Conservation (phyloP, 2,113 vertebrate genomes). For the Eulacestoma nigropectus region DNA sequence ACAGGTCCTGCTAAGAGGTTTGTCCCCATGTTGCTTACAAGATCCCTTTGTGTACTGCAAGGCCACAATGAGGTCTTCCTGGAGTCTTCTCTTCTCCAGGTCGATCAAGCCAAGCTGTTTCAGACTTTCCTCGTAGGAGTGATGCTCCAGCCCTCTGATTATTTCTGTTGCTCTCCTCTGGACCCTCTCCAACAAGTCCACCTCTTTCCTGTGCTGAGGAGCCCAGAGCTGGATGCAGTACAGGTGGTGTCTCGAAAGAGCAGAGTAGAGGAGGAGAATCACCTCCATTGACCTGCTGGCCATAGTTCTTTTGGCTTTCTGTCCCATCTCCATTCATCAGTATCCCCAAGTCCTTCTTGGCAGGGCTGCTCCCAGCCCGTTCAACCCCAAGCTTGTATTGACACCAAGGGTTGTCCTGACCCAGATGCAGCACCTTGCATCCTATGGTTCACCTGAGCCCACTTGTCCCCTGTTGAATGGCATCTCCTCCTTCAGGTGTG, state of each 20-base stretch:
- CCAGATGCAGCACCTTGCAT: background rate
- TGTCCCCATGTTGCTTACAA: background rate
- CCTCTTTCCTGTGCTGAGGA: background rate
- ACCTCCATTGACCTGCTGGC: rapidly evolving
- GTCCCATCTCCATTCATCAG: background rate
- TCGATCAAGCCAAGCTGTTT: background rate
- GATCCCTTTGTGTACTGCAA: background rate
- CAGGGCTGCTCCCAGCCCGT: background rate
- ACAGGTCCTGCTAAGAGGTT: background rate
- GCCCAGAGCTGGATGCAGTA: background rate
- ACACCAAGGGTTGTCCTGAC: background rate
- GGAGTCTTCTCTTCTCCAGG: background rate
- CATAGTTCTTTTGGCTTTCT: rapidly evolving
- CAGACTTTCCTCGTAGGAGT: background rate
- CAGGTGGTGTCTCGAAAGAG: background rate
- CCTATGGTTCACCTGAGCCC: background rate
- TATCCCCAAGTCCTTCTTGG: background rate
- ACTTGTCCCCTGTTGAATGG: background rate
- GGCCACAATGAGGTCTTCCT: background rate
- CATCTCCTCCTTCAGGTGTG: background rate
- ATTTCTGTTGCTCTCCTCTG: background rate
- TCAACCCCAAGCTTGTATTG: background rate
- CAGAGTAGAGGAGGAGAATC: background rate
- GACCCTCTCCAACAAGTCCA: background rate
- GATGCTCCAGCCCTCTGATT: background rate